Evolutionary conservation across 2,888 invertebrate genomes (phyloP).

Genomic region (Agriopis leucophaearia): DNA sequence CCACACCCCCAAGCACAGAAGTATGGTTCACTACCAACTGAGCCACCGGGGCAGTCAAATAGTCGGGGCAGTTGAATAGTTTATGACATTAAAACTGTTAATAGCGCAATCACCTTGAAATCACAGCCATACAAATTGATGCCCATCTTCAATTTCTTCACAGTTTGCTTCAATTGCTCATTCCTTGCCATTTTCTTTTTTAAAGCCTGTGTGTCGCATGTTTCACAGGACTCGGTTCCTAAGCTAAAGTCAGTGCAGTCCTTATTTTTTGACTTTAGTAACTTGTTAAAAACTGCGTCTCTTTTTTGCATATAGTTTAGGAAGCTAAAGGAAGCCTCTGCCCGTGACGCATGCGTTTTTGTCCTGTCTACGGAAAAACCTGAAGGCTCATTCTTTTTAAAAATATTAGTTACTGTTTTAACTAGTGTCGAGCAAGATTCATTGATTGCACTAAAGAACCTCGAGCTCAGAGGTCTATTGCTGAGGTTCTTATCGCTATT

Average conservation of each 20-base stretch:
- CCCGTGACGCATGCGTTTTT: constrained; percentile 6
- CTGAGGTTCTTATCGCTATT: constrained; percentile 47
- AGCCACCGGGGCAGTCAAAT: too few relatives aligned
- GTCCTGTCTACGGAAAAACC: constrained; percentile 13
- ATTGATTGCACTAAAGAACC: constrained; percentile 69
- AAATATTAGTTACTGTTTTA: constrained; percentile 71
- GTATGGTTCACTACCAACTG: too few relatives aligned
- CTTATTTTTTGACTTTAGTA: constrained; percentile 32
- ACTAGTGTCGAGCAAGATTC: constrained; percentile 72
- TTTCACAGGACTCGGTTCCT: constrained; percentile 59
- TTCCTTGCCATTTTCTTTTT: constrained; percentile 66
- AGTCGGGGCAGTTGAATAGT: too few relatives aligned
- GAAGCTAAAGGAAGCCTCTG: constrained; percentile 64
- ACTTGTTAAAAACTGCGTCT: constrained; percentile 55
- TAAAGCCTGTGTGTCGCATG: constrained; percentile 68
- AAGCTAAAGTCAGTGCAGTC: constrained; percentile 38
- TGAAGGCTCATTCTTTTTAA: constrained; percentile 47
- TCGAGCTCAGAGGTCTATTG: constrained; percentile 60
- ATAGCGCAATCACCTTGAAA: constrained; percentile 67
- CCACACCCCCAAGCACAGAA: too few relatives aligned
- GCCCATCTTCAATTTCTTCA: constrained; percentile 77
- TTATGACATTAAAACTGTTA: background rate
- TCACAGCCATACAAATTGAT: constrained; percentile 80
- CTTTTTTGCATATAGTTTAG: constrained; percentile 71
- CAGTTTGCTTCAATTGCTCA: constrained; percentile 63